Conservation (phyloP, 2,888 invertebrate genomes). For the Villa cingulata region DNA sequence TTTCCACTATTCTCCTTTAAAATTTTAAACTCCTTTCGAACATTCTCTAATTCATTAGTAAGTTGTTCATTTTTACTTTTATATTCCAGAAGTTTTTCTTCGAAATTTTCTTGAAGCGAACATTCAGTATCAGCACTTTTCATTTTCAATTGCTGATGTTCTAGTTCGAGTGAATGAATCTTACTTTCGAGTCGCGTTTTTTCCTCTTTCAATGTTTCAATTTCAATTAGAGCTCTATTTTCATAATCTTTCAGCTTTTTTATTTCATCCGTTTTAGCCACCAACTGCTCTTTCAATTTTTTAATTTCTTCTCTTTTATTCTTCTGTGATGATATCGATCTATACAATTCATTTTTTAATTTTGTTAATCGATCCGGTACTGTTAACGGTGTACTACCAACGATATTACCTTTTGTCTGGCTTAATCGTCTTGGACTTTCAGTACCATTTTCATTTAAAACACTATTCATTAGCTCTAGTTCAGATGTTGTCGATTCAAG, state of each 20-base stretch:
- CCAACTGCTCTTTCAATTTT: slow-evolving; percentile 32
- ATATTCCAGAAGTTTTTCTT: slow-evolving; percentile 30
- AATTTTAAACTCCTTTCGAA: slow-evolving; percentile 18
- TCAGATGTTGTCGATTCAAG: slow-evolving; percentile 29
- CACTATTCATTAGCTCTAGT: slow-evolving; percentile 29
- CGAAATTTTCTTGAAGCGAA: slow-evolving; percentile 12
- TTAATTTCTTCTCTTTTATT: slow-evolving; percentile 40
- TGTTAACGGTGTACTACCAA: slow-evolving; percentile 27
- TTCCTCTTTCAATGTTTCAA: slow-evolving; percentile 28
- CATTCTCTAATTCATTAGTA: slow-evolving; percentile 35
- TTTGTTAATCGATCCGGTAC: slow-evolving; percentile 33
- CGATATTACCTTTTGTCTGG: slow-evolving; percentile 19
- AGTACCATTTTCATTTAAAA: slow-evolving; percentile 26
- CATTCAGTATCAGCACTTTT: slow-evolving; percentile 30
- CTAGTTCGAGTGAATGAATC: slow-evolving; percentile 25
- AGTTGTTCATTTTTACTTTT: slow-evolving; percentile 32
- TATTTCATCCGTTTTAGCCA: slow-evolving; percentile 24
- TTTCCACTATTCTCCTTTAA: slow-evolving; percentile 29
- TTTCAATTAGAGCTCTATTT: slow-evolving; percentile 25
- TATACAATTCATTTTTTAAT: slow-evolving; percentile 37
- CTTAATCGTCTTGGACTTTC: slow-evolving; percentile 19
- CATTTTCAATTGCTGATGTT: slow-evolving; percentile 32
- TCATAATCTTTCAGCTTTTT: slow-evolving; percentile 27
- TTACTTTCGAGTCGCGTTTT: slow-evolving; percentile 27
- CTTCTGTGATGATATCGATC: slow-evolving; percentile 36